Percentiles rank a stretch among this genome's conserved stretches.
These are phyloP conservation scores for Catostomus latipinnis DNA, from an alignment of 2,797 vertebrate genomes.

Conservation along the genomic window DNA sequence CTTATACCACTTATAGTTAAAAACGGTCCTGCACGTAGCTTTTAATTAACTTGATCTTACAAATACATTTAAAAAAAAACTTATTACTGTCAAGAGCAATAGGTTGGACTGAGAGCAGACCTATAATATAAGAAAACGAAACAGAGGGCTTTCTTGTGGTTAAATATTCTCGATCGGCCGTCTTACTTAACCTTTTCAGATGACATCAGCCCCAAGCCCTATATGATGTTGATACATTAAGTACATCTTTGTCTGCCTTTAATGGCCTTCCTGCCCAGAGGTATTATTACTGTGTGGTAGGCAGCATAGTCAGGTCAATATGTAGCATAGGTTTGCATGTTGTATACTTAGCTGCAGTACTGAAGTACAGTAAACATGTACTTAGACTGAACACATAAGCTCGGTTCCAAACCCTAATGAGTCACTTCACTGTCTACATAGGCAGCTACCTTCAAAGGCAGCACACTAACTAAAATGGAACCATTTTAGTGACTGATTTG, in stretches of 20 bases:
- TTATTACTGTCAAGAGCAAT: constrained; percentile 9
- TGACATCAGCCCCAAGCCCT: constrained; percentile 7
- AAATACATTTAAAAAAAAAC: constrained; percentile 21
- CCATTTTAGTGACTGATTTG: too few species aligned
- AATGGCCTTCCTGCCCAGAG: background rate
- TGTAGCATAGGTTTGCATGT: background rate
- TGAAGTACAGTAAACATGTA: background rate
- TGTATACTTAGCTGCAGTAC: background rate
- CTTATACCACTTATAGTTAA: too few species aligned
- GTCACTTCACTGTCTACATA: background rate
- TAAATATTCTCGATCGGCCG: background rate
- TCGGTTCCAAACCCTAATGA: background rate
- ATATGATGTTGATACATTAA: constrained; percentile 22
- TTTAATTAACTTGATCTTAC: constrained; percentile 25
- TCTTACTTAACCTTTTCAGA: constrained; percentile 25
- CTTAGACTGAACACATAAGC: background rate
- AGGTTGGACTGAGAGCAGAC: constrained; percentile 5
- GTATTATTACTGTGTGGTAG: constrained; percentile 1
- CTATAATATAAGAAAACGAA: background rate
- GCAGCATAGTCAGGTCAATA: background rate
- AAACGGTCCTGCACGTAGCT: background rate
- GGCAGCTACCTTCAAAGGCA: background rate
- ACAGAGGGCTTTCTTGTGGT: background rate
- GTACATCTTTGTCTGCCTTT: background rate
- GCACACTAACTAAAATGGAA: too few species aligned